Evolutionary conservation across 1,140 invertebrate genomes (phyloP).

Genomic region (Andricus grossulariae): DNA sequence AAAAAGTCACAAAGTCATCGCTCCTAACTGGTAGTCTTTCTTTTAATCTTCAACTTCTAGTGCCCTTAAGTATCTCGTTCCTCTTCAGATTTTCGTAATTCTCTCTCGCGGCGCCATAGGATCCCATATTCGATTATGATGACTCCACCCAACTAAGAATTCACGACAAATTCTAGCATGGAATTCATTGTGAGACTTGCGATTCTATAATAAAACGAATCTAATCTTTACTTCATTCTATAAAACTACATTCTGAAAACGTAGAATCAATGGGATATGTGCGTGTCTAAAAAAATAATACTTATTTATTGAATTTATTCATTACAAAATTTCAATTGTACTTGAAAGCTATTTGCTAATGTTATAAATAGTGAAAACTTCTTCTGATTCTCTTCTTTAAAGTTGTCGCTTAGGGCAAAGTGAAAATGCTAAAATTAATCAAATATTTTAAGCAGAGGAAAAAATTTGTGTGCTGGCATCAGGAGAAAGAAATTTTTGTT

Average conservation of each 20-base stretch:
- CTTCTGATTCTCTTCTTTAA: too few relatives aligned
- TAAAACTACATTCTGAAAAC: constrained; percentile 7
- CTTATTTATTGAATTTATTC: too few relatives aligned
- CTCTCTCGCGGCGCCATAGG: constrained; percentile 52
- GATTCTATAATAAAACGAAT: constrained; percentile 2
- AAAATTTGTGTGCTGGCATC: too few relatives aligned
- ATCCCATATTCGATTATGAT: constrained; percentile 54
- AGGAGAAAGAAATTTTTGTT: too few relatives aligned
- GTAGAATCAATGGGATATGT: background rate
- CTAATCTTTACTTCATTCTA: background rate
- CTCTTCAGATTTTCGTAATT: constrained; percentile 64
- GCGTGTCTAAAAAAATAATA: background rate
- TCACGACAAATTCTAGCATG: constrained; percentile 9
- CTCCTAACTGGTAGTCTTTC: constrained; percentile 75
- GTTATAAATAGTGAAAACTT: too few relatives aligned
- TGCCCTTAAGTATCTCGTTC: constrained; percentile 61
- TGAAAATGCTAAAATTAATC: too few relatives aligned
- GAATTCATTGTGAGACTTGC: constrained; percentile 6
- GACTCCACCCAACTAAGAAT: constrained; percentile 36
- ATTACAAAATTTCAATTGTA: too few relatives aligned
- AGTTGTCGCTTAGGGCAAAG: too few relatives aligned
- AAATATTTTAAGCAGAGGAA: too few relatives aligned
- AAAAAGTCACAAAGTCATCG: constrained; percentile 74
- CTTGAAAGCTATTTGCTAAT: too few relatives aligned
- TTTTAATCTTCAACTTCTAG: constrained; percentile 69